Conservation (phyloP, 2,888 invertebrate species). For the Resseliella maxima region DNA sequence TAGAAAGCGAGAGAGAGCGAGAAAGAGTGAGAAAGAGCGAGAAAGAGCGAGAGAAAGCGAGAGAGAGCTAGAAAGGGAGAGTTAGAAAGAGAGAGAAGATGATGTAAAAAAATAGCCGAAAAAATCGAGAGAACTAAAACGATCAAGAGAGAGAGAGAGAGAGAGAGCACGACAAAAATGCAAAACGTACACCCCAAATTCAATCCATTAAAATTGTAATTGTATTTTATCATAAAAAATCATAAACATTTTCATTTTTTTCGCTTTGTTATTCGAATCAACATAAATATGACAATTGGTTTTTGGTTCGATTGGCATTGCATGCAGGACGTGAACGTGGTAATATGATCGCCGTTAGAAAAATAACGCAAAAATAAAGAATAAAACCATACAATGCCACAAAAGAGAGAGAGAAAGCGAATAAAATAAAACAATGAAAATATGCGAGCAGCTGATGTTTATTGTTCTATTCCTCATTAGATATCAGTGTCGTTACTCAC, state of each 20-base stretch:
- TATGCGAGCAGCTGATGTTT: conserved; percentile 54
- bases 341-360: conserved; percentile 23
- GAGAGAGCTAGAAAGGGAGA: background rate
- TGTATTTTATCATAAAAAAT: conserved; percentile 52
- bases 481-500: background rate
- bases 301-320: conserved; percentile 54
- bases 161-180: background rate
- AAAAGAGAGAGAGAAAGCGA: background rate
- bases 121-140: background rate
- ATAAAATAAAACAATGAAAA: background rate
- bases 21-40: background rate
- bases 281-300: conserved; percentile 55
- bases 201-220: conserved; percentile 55
- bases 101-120: background rate
- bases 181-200: conserved; percentile 33
- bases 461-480: conserved; percentile 4
- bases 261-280: background rate
- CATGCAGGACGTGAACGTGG: background rate
- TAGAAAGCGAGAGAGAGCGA: background rate
- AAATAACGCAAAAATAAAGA: background rate
- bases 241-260: conserved; percentile 53
- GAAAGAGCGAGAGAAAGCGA: background rate
- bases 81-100: background rate
- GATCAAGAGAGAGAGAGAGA: background rate
- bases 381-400: no score